Conservation (phyloP, 1,140 invertebrate species). For the Lithobius niger region DNA sequence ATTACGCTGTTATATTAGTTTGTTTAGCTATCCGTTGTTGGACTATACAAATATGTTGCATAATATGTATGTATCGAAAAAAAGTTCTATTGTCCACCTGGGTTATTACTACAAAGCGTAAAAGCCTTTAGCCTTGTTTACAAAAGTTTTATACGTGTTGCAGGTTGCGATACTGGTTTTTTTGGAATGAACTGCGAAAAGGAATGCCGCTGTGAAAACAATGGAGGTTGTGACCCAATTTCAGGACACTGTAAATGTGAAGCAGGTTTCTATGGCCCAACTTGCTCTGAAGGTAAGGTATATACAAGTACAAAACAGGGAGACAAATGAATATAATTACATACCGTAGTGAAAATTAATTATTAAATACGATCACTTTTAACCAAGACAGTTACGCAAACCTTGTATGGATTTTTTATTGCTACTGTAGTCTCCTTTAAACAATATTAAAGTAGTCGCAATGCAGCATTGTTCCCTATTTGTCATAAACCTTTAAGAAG, state of each 20-base stretch:
- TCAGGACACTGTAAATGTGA: slow-evolving; percentile 65
- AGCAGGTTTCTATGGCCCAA: slow-evolving; percentile 61
- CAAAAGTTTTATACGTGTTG: slow-evolving; percentile 2
- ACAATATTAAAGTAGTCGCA: too few relatives aligned
- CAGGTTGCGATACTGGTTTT: not conserved
- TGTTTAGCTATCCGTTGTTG: too few relatives aligned
- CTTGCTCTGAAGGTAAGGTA: slow-evolving; percentile 43
- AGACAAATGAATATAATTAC: not conserved
- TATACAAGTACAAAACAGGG: slow-evolving; percentile 37
- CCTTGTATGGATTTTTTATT: too few relatives aligned
- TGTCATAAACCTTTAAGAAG: too few relatives aligned
- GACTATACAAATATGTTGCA: too few relatives aligned
- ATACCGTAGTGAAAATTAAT: not conserved
- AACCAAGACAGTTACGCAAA: too few relatives aligned
- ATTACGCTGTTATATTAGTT: too few relatives aligned
- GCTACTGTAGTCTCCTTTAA: not conserved
- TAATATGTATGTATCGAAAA: too few relatives aligned
- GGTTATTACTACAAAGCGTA: too few relatives aligned
- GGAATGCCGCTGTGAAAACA: slow-evolving; percentile 14
- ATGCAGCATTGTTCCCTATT: too few relatives aligned
- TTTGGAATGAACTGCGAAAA: slow-evolving; percentile 4
- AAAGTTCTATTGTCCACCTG: too few relatives aligned
- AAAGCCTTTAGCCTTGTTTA: too few relatives aligned
- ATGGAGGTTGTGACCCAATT: slow-evolving; percentile 41
- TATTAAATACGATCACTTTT: not conserved